Base-by-base conservation (phyloP, 2,888 invertebrate species). In the Antheraea yamamai region DNA sequence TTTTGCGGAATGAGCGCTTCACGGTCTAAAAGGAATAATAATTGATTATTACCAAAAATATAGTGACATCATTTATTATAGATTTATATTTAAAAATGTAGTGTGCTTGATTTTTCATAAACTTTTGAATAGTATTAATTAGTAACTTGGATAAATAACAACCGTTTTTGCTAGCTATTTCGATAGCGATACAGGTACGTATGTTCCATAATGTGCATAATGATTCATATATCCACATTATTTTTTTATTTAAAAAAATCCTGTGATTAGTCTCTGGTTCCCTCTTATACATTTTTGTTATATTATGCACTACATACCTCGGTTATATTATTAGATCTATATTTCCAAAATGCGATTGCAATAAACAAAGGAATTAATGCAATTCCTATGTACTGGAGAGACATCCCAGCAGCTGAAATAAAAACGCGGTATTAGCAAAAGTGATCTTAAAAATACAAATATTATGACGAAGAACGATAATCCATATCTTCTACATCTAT, bases 1-100 rank as follows among this genome's bases (percentile, higher is more conserved):
- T 94, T 66, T 95, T 92, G 66, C 92, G 86, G 83, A 96, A 93
- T 0, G 95, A 83, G 6, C 84, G 84, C 77, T 83, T 91, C 66
- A 95, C 82, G 76, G 92, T 94, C 96, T 96, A 89, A n/a, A 84
- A 83, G 72, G 51, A 64, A 75, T 66, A 68, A 64, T 55, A 35
- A 75, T 51, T 52, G 8, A 58, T 20, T 72, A 68, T 70, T 51
- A 51, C 71, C n/a, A 12, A 61, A 12, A 61, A 61, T 20, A 55
- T 35, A 74, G n/a, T 61, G 35, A 39, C n/a, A 64, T 14, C 12
- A 20, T 30, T 66, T 30, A 7, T 39, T 39, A 61, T 10, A 7
- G 23, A n/a, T 61, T 61, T n/a, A n/a, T 61, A 23, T 7, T 61
- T 61, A 1, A 10, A 23, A 10, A 61, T 61, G n/a, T 10, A 61